Evolutionary conservation across 2,888 invertebrate genomes (phyloP).

Genomic region (Dynastes hyllus): DNA sequence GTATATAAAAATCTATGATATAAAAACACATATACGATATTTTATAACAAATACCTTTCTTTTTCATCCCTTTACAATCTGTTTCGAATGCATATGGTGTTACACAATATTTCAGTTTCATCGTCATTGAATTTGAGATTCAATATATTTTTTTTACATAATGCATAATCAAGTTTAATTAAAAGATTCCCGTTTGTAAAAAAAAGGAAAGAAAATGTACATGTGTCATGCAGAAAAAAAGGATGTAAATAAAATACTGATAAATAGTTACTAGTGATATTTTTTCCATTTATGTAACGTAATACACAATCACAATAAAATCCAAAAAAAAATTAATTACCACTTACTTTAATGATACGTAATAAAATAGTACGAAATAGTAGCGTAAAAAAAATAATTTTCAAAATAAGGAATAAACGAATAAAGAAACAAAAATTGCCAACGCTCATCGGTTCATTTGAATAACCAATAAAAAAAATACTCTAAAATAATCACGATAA

Average conservation of each 20-base stretch:
- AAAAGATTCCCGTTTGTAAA: conserved; percentile 19
- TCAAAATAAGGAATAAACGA: conserved; percentile 12
- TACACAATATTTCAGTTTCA: background rate
- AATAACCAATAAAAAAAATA: conserved; percentile 23
- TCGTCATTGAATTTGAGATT: conserved; percentile 26
- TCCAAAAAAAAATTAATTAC: conserved; percentile 22
- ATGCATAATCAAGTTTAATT: background rate
- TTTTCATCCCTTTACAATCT: conserved; percentile 29
- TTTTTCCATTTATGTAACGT: conserved; percentile 26
- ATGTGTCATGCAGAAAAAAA: conserved; percentile 21
- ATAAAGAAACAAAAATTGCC: conserved; percentile 20
- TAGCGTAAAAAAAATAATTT: conserved; percentile 19
- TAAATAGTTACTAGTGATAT: conserved; percentile 20
- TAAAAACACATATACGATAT: conserved; percentile 44
- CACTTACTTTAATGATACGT: conserved; percentile 7
- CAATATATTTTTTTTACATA: conserved; percentile 13
- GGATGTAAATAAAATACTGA: conserved; percentile 36
- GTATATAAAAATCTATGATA: conserved; percentile 45
- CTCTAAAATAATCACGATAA: conserved; percentile 11
- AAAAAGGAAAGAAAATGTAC: conserved; percentile 8
- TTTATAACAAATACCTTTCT: conserved; percentile 41
- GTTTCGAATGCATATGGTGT: background rate
- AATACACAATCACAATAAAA: conserved; percentile 36
- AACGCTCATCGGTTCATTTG: background rate
- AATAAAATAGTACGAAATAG: conserved; percentile 37